Base-by-base conservation (phyloP, 2,888 invertebrate species). In the Orchesellides sinensis region DNA sequence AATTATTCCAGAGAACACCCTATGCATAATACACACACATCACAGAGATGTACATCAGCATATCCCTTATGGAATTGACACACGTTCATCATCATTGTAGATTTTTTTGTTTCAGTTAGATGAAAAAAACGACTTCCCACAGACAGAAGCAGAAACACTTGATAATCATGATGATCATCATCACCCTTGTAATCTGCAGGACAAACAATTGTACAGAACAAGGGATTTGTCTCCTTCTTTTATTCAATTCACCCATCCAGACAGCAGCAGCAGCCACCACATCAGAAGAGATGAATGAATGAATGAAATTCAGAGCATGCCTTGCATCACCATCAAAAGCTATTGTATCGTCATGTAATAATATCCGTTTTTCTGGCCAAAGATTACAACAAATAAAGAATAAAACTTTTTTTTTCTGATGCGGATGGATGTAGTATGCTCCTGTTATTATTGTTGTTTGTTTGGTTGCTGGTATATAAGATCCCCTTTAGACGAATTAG, bases 281-380 rank as follows among this genome's bases (percentile, higher is more conserved):
- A 35, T 35, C 40, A 35, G 12, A 35, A 6, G 12, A 35, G 8
- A 35, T 35, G 8, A 12, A 35, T 12, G n/a, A n/a, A 10, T 35
- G 40, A 35, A 35, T 35, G 40, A 35, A n/a, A n/a, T n/a, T n/a
- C n/a, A n/a, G n/a, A n/a, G n/a, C n/a, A n/a, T n/a, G n/a, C n/a
- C n/a, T 10, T 49, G 17, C 17, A 49, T 6, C 49, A 49, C 4
- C 59, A 59, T 59, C 21, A 54, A 54, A 17, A 17, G 49, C 25
- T 68, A 19, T 35, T 10, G 29, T 23, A 12, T 45, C 45, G 19
- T 29, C 77, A 32, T 77, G 66, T 77, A 68, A 78, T 77, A 69
- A 63, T 78, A 78, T 78, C 78, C 78, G 78, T 69, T 78, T 78
- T 78, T 78, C 78, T 78, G 69, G 69, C 69, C 78, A 78, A n/a